phyloP scores from a whole-genome alignment of 1,140 invertebrate species.

The Steinernema feltiae region DNA sequence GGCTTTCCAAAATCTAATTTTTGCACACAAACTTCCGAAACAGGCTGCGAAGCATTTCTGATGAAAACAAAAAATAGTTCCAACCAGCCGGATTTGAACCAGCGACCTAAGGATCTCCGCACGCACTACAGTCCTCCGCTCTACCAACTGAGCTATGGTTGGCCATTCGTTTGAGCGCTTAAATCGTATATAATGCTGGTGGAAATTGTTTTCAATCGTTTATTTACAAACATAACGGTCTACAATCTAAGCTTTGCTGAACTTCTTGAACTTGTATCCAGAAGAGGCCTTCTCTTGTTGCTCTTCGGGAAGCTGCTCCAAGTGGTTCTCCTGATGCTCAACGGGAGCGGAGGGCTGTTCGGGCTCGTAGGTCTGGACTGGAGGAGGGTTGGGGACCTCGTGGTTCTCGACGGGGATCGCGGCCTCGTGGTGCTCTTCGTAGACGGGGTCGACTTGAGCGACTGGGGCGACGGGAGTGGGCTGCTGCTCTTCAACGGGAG shows the following conservation, averaged over 20 bases:
- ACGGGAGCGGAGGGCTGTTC: neutral
- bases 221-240: neutral
- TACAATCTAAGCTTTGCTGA: neutral
- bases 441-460: neutral
- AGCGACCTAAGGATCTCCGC: constrained; percentile 1
- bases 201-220: neutral
- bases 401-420: neutral
- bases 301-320: neutral
- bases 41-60: neutral
- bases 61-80: neutral
- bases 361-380: neutral
- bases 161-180: neutral
- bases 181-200: neutral
- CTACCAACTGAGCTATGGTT: constrained; percentile 47
- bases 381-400: neutral
- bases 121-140: constrained; percentile 47
- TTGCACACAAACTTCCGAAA: neutral
- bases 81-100: neutral
- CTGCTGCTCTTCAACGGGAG: neutral
- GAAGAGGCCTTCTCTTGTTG: neutral
- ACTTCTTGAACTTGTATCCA: constrained; percentile 11
- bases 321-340: neutral
- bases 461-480: neutral
- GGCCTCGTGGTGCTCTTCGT: neutral
- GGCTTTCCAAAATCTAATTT: neutral